phyloP scores from a whole-genome alignment of 2,888 invertebrate genomes.

The Drosophila picticornis region DNA sequence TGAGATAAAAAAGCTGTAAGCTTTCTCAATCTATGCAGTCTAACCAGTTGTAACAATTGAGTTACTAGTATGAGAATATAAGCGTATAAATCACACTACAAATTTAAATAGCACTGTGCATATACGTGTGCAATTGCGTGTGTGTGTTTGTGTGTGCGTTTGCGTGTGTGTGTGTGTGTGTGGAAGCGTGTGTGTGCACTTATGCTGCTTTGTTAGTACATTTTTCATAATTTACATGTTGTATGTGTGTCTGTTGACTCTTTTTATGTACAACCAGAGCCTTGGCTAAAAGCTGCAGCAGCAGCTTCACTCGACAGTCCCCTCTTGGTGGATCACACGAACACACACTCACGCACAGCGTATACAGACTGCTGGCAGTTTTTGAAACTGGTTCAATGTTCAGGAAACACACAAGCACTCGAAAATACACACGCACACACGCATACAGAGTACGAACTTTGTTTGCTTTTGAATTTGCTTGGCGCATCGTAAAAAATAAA shows the following conservation, averaged over 20 bases:
- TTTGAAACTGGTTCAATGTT: constrained; percentile 67
- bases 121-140: constrained; percentile 12
- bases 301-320: constrained; percentile 14
- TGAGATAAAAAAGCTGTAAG: background rate
- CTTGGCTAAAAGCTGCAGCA: constrained; percentile 75
- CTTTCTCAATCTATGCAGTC: background rate
- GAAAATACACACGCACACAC: constrained; percentile 11
- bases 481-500: constrained; percentile 67
- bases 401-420: constrained; percentile 14
- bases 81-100: constrained; percentile 9
- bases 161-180: constrained; percentile 4
- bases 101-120: constrained; percentile 30
- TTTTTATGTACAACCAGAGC: constrained; percentile 74
- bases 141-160: background rate
- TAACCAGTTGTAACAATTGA: background rate
- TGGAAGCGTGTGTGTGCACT: constrained; percentile 28
- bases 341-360: constrained; percentile 1
- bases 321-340: background rate
- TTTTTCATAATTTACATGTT: constrained; percentile 79
- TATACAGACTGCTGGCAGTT: constrained; percentile 13
- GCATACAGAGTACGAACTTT: constrained; percentile 34
- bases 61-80: background rate
- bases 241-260: constrained; percentile 77
- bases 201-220: constrained; percentile 75
- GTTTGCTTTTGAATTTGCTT: constrained; percentile 68